These are phyloP conservation scores for Druon quercuslanigerum DNA, from an alignment of 1,140 invertebrate species.

Conservation along the genomic window DNA sequence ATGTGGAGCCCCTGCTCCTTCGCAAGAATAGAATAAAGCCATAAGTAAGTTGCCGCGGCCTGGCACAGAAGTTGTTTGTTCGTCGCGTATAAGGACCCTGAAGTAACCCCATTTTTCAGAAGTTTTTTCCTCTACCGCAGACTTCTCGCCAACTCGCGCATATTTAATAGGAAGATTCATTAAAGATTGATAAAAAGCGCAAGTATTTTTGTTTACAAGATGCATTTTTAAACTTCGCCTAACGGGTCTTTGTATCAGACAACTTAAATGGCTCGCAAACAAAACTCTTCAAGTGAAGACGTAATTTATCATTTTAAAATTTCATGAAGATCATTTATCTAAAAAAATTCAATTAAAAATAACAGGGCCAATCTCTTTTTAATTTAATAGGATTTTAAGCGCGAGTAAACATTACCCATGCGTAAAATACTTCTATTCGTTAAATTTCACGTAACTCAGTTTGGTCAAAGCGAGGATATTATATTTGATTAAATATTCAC, in stretches of 20 bases:
- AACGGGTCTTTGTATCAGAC: neutral
- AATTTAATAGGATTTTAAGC: no score
- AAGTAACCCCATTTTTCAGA: conserved; percentile 52
- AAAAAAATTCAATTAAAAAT: no score
- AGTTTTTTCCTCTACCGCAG: conserved; percentile 49
- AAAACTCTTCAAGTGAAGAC: neutral
- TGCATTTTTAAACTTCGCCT: conserved; percentile 8
- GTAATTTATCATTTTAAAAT: no score
- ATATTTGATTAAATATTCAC: no score
- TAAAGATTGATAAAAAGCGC: conserved; percentile 47
- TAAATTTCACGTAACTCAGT: no score
- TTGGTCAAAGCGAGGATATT: no score
- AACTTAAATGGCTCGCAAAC: neutral
- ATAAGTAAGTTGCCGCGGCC: conserved; percentile 29
- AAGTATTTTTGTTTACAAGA: conserved; percentile 25
- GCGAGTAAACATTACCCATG: no score
- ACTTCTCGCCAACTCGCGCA: conserved; percentile 24
- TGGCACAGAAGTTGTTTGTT: conserved; percentile 47
- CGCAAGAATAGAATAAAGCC: neutral
- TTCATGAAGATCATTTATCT: no score
- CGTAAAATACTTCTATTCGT: no score
- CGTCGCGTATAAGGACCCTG: conserved; percentile 32
- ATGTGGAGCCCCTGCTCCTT: conserved; percentile 7
- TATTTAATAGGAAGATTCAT: conserved; percentile 32
- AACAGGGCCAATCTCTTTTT: no score